Conservation (phyloP, 1,140 invertebrate species). For the Thrips palmi region DNA sequence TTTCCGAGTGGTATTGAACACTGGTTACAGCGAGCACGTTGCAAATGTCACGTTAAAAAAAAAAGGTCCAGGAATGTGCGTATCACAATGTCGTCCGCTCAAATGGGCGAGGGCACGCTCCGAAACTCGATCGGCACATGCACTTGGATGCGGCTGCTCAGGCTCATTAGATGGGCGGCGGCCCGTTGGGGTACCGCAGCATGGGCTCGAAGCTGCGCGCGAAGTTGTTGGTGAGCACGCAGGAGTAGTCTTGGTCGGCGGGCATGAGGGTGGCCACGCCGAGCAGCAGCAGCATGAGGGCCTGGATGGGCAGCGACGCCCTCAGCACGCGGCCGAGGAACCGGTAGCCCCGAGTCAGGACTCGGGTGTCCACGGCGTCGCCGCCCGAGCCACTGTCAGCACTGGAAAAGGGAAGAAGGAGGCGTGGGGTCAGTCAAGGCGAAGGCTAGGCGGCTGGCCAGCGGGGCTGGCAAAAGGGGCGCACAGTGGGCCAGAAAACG, state of each 20-base stretch:
- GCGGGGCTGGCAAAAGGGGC: no score
- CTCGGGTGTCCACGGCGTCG: conserved; percentile 38
- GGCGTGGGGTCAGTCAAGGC: no score
- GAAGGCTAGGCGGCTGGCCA: no score
- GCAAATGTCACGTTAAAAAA: no score
- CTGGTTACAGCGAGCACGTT: no score
- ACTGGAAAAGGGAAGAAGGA: conserved; percentile 30
- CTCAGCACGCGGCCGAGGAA: conserved; percentile 74
- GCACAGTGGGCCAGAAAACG: no score
- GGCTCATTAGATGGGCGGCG: conserved; percentile 74
- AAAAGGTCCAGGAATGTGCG: no score
- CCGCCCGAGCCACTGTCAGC: conserved; percentile 28
- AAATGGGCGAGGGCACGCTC: no score
- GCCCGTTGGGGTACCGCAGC: conserved; percentile 71
- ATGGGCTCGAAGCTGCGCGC: conserved; percentile 63
- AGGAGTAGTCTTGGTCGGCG: conserved; percentile 67
- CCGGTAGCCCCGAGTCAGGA: conserved; percentile 50
- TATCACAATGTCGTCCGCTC: no score
- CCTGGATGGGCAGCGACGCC: conserved; percentile 79
- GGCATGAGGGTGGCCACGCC: conserved; percentile 76
- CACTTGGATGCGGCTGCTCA: no score
- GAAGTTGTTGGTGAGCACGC: conserved; percentile 65
- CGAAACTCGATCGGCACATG: no score
- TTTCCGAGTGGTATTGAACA: no score
- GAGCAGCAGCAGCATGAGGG: conserved; percentile 69